A percentile compares a stretch with the other conserved stretches of the same genome.
Conservation (phyloP, 2,797 vertebrate species). For the Sebastes iracundus region DNA sequence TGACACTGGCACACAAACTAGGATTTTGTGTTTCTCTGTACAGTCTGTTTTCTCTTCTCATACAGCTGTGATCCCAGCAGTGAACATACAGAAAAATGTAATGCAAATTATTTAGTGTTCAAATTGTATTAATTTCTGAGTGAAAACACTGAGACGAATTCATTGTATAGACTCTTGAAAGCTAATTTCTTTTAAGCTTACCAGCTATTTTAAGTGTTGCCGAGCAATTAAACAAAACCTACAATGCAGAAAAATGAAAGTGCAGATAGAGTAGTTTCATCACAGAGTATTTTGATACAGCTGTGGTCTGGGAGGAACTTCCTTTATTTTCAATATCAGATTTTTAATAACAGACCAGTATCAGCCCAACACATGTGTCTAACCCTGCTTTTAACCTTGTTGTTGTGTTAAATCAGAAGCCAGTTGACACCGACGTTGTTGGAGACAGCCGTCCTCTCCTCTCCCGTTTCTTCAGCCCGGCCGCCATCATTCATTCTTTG, state of each 20-base stretch:
- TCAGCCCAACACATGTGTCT: not conserved
- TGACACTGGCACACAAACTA: not conserved
- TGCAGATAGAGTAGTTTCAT: not conserved
- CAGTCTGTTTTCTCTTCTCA: not conserved
- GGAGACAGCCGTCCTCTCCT: slow-evolving; percentile 16
- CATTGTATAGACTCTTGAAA: not conserved
- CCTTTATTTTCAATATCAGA: slow-evolving; percentile 2
- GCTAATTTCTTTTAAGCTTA: not conserved
- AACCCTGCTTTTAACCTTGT: slow-evolving; percentile 6
- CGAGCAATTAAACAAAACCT: not conserved
- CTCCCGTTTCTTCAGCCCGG: slow-evolving; percentile 5
- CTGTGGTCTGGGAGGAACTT: not conserved
- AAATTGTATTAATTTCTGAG: not conserved
- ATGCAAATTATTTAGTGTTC: not conserved
- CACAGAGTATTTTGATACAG: slow-evolving; percentile 13
- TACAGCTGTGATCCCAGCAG: not conserved
- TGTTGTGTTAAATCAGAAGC: not conserved
- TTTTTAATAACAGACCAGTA: not conserved
- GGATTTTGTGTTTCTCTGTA: not conserved
- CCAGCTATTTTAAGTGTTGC: not conserved
- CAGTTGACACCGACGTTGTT: not conserved
- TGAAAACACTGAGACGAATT: not conserved
- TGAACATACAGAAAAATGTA: not conserved
- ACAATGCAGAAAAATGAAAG: not conserved
- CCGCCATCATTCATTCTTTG: slow-evolving; percentile 1